Evolutionary conservation across 2,113 vertebrate genomes (phyloP), one percentile per base, ranked within the genome.

Genomic region (Polypterus bichir): DNA sequence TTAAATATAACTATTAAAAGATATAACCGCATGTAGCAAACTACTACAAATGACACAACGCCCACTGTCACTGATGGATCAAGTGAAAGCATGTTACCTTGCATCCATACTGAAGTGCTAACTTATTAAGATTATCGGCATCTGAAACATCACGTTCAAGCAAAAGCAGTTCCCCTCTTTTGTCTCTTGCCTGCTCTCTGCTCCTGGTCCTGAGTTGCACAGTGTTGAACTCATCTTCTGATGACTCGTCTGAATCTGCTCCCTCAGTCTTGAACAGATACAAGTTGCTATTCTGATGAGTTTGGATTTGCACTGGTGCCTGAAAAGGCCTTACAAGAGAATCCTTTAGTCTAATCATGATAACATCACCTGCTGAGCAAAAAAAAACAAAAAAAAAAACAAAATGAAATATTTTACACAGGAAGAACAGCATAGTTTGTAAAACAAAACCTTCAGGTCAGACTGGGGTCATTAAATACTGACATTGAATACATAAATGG

Each of bases 81-180:
- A 27, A 27, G 27, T 27, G 27, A 27, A 27, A 27, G 27, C 27
- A 27, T 1, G 27, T 83, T 84, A 96, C 95, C 82, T 97, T 88
- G 69, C 94, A 97, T 62, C 91, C 93, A 3, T 97, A 98, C 64
- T 93, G 93, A 60, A 98, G 84, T 4, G 93, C 93, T 4, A 98
- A 82, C 78, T 92, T 97, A 83, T 87, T 93, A 52, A 98, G 89
- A 54, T 59, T 97, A 77, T 98, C 95, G 0, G 77, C 86, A 49
- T 84, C 73, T 0, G 74, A 71, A 60, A 97, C 54, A 64, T 91
- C 78, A 3, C 84, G 77, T 66, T 93, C 89, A 65, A 98, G 73
- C 3, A 96, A 75, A 62, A 90, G 71, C 62, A 88, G 9, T 0
- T 81, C 81, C 4, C 76, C 75, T 0, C 61, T 66, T 59, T 72